phyloP scores from a whole-genome alignment of 92 coral and sea anemone species.

The Zoanthus gigantus region DNA sequence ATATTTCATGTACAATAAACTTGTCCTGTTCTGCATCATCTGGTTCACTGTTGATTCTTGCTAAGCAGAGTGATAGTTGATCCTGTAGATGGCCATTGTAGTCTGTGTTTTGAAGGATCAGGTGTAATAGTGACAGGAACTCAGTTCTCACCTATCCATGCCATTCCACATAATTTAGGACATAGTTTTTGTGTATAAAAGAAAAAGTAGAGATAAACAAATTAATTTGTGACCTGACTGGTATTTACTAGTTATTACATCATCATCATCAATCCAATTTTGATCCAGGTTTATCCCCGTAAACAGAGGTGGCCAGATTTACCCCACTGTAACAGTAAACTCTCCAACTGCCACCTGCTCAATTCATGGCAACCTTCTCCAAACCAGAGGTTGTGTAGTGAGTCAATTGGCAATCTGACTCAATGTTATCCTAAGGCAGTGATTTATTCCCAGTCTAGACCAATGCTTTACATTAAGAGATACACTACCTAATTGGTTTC shows the following conservation, averaged over 20 bases:
- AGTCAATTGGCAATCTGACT: too few relatives aligned
- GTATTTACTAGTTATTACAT: not conserved
- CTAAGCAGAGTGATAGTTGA: conserved; percentile 75
- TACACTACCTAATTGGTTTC: not conserved
- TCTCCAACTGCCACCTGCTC: too few relatives aligned
- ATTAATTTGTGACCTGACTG: not conserved
- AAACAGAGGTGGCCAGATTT: too few relatives aligned
- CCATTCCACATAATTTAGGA: not conserved
- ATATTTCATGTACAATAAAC: conserved; percentile 79
- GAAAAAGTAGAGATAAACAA: not conserved
- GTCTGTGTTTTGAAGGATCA: conserved; percentile 78
- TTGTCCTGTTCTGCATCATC: conserved; percentile 80
- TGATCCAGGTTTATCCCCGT: too few relatives aligned
- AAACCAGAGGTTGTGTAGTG: too few relatives aligned
- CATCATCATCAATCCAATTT: too few relatives aligned
- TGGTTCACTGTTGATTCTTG: conserved; percentile 82
- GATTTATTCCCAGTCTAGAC: too few relatives aligned
- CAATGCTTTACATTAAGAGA: too few relatives aligned
- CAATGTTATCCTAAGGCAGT: too few relatives aligned
- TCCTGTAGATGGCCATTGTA: conserved; percentile 83
- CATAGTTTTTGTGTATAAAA: not conserved
- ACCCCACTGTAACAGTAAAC: too few relatives aligned
- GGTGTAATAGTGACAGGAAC: conserved; percentile 77
- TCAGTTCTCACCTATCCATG: conserved; percentile 83
- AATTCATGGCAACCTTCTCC: too few relatives aligned